Evolutionary conservation across 2,888 invertebrate species (phyloP).

Genomic region (Heliothis peltigera): DNA sequence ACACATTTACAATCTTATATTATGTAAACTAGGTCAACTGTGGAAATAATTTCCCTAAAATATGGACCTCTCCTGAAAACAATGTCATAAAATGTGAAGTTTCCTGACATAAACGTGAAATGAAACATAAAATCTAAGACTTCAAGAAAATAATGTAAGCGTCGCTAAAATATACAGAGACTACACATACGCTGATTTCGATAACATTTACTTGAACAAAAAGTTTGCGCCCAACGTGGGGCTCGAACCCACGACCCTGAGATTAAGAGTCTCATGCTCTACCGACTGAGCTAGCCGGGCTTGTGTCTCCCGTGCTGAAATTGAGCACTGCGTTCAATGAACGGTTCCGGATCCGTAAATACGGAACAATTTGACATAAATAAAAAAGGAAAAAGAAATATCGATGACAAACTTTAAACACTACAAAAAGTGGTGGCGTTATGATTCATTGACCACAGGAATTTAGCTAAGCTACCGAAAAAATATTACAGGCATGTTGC

Average conservation of each 20-base stretch:
- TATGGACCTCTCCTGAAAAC: neutral
- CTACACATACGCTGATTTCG: neutral
- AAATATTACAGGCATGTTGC: conserved; percentile 5
- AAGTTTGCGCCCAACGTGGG: conserved; percentile 88
- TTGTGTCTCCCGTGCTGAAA: fast-evolving
- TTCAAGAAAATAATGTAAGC: no score
- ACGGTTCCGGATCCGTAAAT: conserved; percentile 5
- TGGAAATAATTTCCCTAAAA: neutral
- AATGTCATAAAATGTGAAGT: neutral
- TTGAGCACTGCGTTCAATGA: neutral
- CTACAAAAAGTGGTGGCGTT: neutral
- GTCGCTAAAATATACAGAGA: no score
- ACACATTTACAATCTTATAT: neutral
- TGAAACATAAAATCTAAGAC: neutral
- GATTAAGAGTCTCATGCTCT: conserved; percentile 91
- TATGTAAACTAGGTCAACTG: neutral
- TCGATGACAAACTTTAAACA: neutral
- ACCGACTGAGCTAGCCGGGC: conserved; percentile 91
- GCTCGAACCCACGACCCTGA: conserved; percentile 92
- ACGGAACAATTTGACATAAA: neutral
- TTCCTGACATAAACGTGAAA: neutral
- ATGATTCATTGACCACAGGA: conserved; percentile 25
- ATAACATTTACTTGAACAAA: conserved; percentile 52
- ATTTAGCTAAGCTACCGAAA: conserved; percentile 1
- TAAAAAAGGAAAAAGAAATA: conserved; percentile 20